Percentiles rank a stretch among this genome's conserved stretches.
These are phyloP conservation scores for Palloptera scutellata DNA, from an alignment of 2,888 invertebrate species.

Conservation along the genomic window DNA sequence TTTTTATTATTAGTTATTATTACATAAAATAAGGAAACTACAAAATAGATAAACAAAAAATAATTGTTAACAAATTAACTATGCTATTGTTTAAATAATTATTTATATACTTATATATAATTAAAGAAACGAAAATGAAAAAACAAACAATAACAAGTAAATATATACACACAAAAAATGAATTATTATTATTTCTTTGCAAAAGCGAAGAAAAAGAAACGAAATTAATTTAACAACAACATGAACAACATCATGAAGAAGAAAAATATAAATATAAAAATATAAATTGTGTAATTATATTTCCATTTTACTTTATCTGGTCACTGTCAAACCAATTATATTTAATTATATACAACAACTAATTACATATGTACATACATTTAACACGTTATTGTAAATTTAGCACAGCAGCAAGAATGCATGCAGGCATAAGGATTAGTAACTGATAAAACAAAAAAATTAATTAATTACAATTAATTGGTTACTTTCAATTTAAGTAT, in stretches of 20 bases:
- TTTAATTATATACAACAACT: slow-evolving; percentile 32
- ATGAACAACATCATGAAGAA: slow-evolving; percentile 32
- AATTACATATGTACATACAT: slow-evolving; percentile 13
- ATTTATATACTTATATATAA: slow-evolving; percentile 1
- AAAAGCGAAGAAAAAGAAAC: neutral
- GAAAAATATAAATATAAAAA: slow-evolving; percentile 7
- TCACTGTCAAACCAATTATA: slow-evolving; percentile 57
- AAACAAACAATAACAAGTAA: slow-evolving; percentile 12
- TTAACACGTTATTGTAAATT: neutral
- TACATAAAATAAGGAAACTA: no score
- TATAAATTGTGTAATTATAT: slow-evolving; percentile 29
- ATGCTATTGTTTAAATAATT: neutral
- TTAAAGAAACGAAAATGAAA: neutral
- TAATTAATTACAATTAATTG: slow-evolving; percentile 19
- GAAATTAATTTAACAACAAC: slow-evolving; percentile 11
- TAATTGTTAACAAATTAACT: no score
- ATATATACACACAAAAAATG: slow-evolving; percentile 7
- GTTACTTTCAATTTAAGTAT: neutral
- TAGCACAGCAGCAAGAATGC: neutral
- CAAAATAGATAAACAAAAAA: no score
- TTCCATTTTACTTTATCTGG: slow-evolving; percentile 50
- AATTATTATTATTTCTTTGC: slow-evolving; percentile 30
- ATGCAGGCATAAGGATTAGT: slow-evolving; percentile 20
- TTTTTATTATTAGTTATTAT: no score
- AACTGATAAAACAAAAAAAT: slow-evolving; percentile 20